Evolutionary conservation across 2,113 vertebrate genomes (phyloP), one percentile per base, ranked within the genome.

Genomic region (Perccottus glenii): DNA sequence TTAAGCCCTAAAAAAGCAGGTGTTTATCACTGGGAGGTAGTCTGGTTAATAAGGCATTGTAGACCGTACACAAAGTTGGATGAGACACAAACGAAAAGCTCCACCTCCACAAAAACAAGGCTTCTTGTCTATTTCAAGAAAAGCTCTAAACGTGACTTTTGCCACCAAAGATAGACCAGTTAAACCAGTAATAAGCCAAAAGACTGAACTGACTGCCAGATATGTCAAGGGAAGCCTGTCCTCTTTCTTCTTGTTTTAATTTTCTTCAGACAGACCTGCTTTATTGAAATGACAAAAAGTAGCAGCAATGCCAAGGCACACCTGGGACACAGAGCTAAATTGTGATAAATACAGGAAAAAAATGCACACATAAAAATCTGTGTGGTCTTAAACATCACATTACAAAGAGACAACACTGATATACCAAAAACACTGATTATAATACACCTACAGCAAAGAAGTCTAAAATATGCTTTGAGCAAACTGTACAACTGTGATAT

Each of bases 1-100:
- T 52, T 35, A 52, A 52, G 50, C 50, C 50, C 33, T 35, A 52
- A 53, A 55, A 36, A 53, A 55, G 32, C 52, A 55, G 52, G 52
- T 55, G 52, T 55, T 55, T 55, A 36, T 35, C 52, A 11, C 52
- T 11, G 52, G 52, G 33, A 9, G 27, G 49, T 35, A 33, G 52
- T 55, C 52, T 36, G 52, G 12, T 33, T 36, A 35, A 53, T 9
- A 33, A 55, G 32, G 27, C 11, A 14, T 7, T 12, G 4, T 27
- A 7, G 27, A 12, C 6, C 14, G 51, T 36, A 15, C 52, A 36
- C 52, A 36, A 36, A 55, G 52, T 15, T 55, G 52, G 52, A 55
- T 14, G 52, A 53, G 11, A 8, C 33, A 55, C 52, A 55, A 36
- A 55, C n/a, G 52, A 55, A 36, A n/a, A 12, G 3, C 27, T 8